phyloP scores from a whole-genome alignment of 2,113 vertebrate genomes.

The Boleophthalmus pectinirostris region DNA sequence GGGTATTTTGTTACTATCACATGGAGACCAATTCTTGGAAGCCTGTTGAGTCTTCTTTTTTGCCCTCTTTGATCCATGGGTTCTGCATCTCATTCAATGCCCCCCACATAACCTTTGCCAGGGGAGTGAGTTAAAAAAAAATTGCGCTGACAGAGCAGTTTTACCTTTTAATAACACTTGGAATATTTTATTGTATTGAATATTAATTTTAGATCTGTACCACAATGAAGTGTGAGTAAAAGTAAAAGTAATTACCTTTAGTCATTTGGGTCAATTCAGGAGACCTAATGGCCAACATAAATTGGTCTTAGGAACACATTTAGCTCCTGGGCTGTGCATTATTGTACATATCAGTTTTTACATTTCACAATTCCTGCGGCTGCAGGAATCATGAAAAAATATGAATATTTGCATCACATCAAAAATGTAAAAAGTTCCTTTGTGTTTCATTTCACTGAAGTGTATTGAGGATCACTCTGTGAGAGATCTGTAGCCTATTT shows the following conservation, averaged over 20 bases:
- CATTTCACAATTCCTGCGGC: neutral
- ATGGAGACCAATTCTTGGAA: neutral
- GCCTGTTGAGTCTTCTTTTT: neutral
- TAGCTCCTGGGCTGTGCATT: neutral
- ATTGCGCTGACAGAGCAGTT: no score
- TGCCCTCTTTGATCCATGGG: neutral
- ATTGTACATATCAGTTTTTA: neutral
- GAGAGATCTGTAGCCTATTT: no score
- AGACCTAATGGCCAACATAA: no score
- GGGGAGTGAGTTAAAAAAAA: no score
- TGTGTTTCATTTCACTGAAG: neutral
- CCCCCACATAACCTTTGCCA: no score
- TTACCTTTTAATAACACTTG: no score
- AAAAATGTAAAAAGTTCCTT: no score
- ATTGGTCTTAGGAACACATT: neutral
- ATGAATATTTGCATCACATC: neutral
- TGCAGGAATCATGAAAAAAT: neutral
- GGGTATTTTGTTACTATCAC: neutral
- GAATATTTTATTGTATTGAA: no score
- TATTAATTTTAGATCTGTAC: no score
- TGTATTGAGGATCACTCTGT: neutral
- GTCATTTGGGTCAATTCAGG: no score
- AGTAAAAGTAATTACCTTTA: no score
- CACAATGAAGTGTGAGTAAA: no score
- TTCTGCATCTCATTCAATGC: neutral